Evolutionary conservation across 92 coral and sea anemone species (phyloP).

Genomic region (Heteractis magnifica): DNA sequence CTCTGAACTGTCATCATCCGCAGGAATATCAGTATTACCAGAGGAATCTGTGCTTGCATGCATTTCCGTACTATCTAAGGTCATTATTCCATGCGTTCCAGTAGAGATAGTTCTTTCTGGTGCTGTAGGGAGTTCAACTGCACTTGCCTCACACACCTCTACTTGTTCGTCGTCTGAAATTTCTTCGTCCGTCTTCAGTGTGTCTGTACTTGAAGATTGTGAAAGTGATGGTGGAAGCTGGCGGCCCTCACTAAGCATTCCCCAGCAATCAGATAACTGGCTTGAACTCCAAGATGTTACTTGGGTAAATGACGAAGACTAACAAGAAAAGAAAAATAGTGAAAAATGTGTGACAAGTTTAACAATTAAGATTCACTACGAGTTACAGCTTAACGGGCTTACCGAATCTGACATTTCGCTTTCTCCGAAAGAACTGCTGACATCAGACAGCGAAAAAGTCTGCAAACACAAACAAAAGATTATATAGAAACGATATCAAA

Average conservation of each 20-base stretch:
- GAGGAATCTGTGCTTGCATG: not conserved
- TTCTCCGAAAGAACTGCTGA: not conserved
- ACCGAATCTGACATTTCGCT: not conserved
- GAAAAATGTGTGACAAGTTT: not conserved
- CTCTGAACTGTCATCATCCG: not conserved
- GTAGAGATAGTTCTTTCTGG: not conserved
- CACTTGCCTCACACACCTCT: not conserved
- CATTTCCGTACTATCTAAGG: not conserved
- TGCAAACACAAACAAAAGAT: not conserved
- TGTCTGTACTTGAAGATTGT: not conserved
- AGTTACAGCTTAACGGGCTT: not conserved
- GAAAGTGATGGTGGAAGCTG: not conserved
- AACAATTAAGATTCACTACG: not conserved
- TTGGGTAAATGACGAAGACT: not conserved
- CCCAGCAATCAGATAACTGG: not conserved
- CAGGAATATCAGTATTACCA: not conserved
- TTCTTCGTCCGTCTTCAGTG: not conserved
- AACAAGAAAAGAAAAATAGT: not conserved
- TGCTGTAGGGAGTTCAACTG: not conserved
- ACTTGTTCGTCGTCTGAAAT: not conserved
- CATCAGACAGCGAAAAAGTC: not conserved
- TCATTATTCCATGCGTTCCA: not conserved
- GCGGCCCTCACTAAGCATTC: not conserved
- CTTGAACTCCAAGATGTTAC: conserved; percentile 1
- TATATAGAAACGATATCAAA: not conserved